Base-by-base conservation (phyloP, 2,797 vertebrate genomes). In the Anguilla anguilla region DNA sequence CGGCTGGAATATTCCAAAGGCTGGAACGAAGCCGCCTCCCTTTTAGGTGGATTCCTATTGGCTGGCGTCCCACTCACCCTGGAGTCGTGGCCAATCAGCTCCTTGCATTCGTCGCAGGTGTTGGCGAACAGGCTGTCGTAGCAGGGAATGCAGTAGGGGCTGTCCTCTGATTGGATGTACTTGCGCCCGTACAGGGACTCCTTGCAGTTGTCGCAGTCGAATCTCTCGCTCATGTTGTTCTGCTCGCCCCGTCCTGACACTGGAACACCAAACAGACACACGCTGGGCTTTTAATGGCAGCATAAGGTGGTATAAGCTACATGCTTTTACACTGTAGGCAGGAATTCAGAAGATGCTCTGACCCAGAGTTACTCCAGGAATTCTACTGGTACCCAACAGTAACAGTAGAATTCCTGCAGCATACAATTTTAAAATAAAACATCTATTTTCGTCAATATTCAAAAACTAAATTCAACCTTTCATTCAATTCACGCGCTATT, bases 71-170 rank as follows among this genome's bases (percentile, higher is more conserved):
- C 87, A 91, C 97, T 97, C 93, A 99, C 99, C 96, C 98, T 96
- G 43, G 98, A 97, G 91, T 99, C 98, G 0, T 99, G 99, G 87
- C 97, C 98, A 0, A 99, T 99, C 82, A 98, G 96, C 94, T 99
- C 98, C 91, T 99, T 99, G 96, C 99, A 99, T 91, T 99, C 99
- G 0, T 98, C 96, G 0, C 99, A 99, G 9, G 98, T 99, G 95
- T 99, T 99, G 91, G 98, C 98, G 59, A 99, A 99, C 91, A 97
- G 97, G 90, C 96, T 97, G 85, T 99, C 98, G 0, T 99, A 99
- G 92, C 99, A 99, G 87, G 98, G 98, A 92, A 99, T 98, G 91
- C 99, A 99, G 96, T 99, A 99, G 0, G 99, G 98, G 59, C 96
- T 97, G 0, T 97, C 96, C 53, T 99, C 98, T 0, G 96, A 95